These are phyloP conservation scores for Acronicta alni DNA, from an alignment of 2,888 invertebrate genomes.

Conservation along the genomic window DNA sequence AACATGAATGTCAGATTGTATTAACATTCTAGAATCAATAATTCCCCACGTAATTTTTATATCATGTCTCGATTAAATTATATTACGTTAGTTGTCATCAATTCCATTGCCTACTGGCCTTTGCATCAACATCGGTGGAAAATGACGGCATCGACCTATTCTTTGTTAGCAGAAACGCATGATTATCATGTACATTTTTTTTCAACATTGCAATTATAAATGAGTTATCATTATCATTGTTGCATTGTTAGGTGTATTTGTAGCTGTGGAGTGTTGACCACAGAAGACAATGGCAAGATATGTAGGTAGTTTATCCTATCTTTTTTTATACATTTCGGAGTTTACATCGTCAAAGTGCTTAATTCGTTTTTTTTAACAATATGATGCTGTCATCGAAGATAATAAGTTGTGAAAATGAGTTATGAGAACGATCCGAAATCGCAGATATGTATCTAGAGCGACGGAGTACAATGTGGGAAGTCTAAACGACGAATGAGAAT, in stretches of 20 bases:
- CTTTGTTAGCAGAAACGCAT: slow-evolving; percentile 16
- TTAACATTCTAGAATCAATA: slow-evolving; percentile 24
- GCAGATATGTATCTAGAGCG: no score
- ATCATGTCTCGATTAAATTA: slow-evolving; percentile 30
- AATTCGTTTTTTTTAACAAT: slow-evolving; percentile 23
- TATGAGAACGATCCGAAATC: no score
- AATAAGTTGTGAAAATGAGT: no score
- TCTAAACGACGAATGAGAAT: neutral
- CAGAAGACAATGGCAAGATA: slow-evolving; percentile 16
- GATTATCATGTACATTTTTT: slow-evolving; percentile 10
- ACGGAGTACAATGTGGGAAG: no score
- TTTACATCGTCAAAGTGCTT: slow-evolving; percentile 36
- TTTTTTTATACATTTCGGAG: slow-evolving; percentile 29
- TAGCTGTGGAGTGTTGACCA: neutral
- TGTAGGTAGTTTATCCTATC: slow-evolving; percentile 13
- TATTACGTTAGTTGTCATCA: slow-evolving; percentile 18
- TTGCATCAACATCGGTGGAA: slow-evolving; percentile 18
- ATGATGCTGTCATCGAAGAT: slow-evolving; percentile 31
- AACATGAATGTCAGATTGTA: slow-evolving; percentile 11
- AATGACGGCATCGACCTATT: slow-evolving; percentile 27
- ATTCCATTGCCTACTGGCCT: slow-evolving; percentile 19
- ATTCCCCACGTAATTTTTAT: slow-evolving; percentile 8
- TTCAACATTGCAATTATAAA: slow-evolving; percentile 31
- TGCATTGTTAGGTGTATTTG: slow-evolving; percentile 20
- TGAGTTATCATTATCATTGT: slow-evolving; percentile 34